Percentiles rank a stretch among this genome's conserved stretches.
Conservation (phyloP, 1,140 invertebrate genomes). For the Macrostomum lignano region DNA sequence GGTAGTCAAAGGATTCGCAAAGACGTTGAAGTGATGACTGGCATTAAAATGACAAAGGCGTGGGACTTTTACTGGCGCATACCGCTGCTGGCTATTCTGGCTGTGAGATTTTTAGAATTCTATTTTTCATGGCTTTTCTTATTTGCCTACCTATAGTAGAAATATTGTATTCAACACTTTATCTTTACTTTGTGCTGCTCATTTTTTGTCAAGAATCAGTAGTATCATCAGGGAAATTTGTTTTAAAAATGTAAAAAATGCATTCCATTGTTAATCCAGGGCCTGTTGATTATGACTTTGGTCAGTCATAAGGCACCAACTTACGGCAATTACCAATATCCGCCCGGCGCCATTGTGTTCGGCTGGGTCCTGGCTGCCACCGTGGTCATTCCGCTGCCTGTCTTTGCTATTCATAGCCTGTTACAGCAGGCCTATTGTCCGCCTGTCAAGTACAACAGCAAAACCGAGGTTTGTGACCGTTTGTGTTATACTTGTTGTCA, state of each 20-base stretch:
- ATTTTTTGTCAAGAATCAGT: too few relatives aligned
- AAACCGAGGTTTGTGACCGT: too few relatives aligned
- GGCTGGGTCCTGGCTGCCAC: not conserved
- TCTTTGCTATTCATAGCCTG: slow-evolving; percentile 1
- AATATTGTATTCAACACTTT: too few relatives aligned
- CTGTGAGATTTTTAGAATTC: not conserved
- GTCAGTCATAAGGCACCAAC: not conserved
- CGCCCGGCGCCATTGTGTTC: not conserved
- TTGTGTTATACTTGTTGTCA: too few relatives aligned
- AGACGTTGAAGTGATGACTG: not conserved
- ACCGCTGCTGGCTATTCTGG: not conserved
- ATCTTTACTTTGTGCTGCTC: too few relatives aligned
- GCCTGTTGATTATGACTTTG: slow-evolving; percentile 1
- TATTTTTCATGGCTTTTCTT: too few relatives aligned
- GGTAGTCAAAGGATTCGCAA: not conserved
- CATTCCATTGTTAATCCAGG: too few relatives aligned
- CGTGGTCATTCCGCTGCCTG: not conserved
- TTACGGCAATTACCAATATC: slow-evolving; percentile 1
- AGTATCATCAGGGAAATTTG: too few relatives aligned
- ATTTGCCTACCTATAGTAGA: too few relatives aligned
- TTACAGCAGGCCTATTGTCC: too few relatives aligned
- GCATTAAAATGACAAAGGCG: not conserved
- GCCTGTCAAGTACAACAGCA: too few relatives aligned
- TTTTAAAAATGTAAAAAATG: too few relatives aligned
- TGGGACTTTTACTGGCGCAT: not conserved